These are phyloP conservation scores for Amphimedon queenslandica DNA, from an alignment of 37 sponge, comb jelly and placozoan species.

Conservation along the genomic window DNA sequence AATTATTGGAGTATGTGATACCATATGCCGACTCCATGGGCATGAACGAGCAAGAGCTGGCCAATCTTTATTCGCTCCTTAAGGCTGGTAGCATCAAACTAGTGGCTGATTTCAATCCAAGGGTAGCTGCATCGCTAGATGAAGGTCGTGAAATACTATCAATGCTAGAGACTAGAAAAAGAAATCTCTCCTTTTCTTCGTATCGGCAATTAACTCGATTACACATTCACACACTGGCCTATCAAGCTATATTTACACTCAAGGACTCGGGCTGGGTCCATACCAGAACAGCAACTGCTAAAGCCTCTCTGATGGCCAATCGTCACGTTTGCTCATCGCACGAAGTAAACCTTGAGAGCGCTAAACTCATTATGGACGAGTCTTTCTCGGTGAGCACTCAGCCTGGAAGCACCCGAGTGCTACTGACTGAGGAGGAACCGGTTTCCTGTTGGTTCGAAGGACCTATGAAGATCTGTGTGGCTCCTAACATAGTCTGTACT, in stretches of 20 bases:
- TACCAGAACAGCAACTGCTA: constrained; percentile 60
- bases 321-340: constrained; percentile 64
- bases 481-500: constrained; percentile 79
- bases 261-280: constrained; percentile 50
- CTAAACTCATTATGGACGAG: constrained; percentile 65
- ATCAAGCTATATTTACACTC: constrained; percentile 58
- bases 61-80: constrained; percentile 48
- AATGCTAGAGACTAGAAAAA: constrained; percentile 5
- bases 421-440: constrained; percentile 61
- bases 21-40: constrained; percentile 80
- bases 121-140: constrained; percentile 62
- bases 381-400: constrained; percentile 60
- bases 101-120: constrained; percentile 39
- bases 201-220: constrained; percentile 45
- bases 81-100: constrained; percentile 28
- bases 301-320: constrained; percentile 73
- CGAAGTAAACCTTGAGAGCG: constrained; percentile 31
- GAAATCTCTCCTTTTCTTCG: neutral
- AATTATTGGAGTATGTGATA: constrained; percentile 49
- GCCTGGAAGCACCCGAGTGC: constrained; percentile 54
- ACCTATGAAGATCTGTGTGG: constrained; percentile 59
- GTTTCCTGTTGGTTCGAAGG: constrained; percentile 77
- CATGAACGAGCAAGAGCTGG: constrained; percentile 88
- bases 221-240: constrained; percentile 85
- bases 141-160: constrained; percentile 30